Base-by-base conservation (phyloP, 1,140 invertebrate genomes). In the Homarus americanus region DNA sequence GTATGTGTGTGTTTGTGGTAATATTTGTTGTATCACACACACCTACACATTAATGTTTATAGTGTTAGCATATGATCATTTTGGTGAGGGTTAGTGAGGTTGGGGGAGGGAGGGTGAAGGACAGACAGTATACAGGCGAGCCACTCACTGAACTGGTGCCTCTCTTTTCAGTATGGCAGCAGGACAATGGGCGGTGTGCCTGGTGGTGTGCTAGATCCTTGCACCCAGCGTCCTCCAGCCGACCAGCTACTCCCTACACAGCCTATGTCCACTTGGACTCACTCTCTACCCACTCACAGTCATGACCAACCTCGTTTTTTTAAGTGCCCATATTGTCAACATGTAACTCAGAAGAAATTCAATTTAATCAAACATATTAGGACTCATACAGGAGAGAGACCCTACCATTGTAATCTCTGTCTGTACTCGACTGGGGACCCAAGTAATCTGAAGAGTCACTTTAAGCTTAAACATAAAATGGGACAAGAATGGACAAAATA, bases 381-480 rank as follows among this genome's bases (percentile, higher is more conserved):
- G 24, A 98, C 94, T 97, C 97, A 0, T 97, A 93, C 93, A 0
- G 93, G 97, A 0, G 96, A 97, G 92, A 96, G 96, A 93, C 96
- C 96, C 0, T 97, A 96, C 93, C 95, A 95, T 3, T 97, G 96
- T 93, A 96, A 96, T 86, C 96, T 96, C 82, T 97, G 96, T 86
- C 20, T 86, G 1, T 93, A 93, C 72, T 82, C 87, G 20, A 92
- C 91, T 32, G 83, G 83, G 28, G 91, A 93, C 63, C 80, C 83
- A 7, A 91, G 92, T 49, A 93, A 90, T 40, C 66, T 92, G 28
- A 91, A 88, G 69, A 92, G 92, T 80, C 92, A 93, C 66, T 84
- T 78, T 49, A 87, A 69, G 72, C 32, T 91, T 49, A 85, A 86
- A n/a, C 89, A 91, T 38, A 79, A 85, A n/a, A 76, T 84, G 34